Evolutionary conservation across 2,113 vertebrate genomes (phyloP).

Genomic region (Ictalurus furcatus): DNA sequence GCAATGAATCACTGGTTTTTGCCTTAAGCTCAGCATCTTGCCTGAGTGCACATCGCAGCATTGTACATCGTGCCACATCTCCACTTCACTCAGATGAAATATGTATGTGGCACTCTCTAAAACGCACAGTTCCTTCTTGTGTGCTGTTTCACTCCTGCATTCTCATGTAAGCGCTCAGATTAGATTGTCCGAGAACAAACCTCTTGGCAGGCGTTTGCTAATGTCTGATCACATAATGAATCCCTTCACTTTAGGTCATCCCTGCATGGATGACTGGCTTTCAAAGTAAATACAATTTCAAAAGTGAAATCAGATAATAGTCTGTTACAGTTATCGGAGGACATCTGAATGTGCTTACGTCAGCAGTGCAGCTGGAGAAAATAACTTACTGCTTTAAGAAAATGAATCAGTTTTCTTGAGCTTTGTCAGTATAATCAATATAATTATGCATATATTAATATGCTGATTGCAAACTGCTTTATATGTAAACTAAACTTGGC

Average conservation of each 20-base stretch:
- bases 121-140: constrained; percentile 37
- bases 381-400: not conserved
- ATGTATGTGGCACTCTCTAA: constrained; percentile 51
- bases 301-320: constrained; percentile 23
- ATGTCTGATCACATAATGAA: constrained; percentile 51
- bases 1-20: constrained; percentile 61
- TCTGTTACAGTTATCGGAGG: constrained; percentile 24
- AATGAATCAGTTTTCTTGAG: not conserved
- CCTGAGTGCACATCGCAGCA: constrained; percentile 50
- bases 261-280: constrained; percentile 29
- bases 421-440: not conserved
- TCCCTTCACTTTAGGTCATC: constrained; percentile 26
- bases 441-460: not conserved
- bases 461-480: not conserved
- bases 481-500: not conserved
- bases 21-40: constrained; percentile 59
- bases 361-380: constrained; percentile 23
- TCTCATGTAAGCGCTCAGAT: constrained; percentile 43
- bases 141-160: constrained; percentile 19
- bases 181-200: constrained; percentile 45
- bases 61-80: constrained; percentile 57
- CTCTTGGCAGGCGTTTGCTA: constrained; percentile 45
- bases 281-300: constrained; percentile 22
- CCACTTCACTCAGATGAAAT: constrained; percentile 50
- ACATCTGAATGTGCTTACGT: constrained; percentile 1